Evolutionary conservation across 2,888 invertebrate species (phyloP).

Genomic region (Frankliniella fusca): DNA sequence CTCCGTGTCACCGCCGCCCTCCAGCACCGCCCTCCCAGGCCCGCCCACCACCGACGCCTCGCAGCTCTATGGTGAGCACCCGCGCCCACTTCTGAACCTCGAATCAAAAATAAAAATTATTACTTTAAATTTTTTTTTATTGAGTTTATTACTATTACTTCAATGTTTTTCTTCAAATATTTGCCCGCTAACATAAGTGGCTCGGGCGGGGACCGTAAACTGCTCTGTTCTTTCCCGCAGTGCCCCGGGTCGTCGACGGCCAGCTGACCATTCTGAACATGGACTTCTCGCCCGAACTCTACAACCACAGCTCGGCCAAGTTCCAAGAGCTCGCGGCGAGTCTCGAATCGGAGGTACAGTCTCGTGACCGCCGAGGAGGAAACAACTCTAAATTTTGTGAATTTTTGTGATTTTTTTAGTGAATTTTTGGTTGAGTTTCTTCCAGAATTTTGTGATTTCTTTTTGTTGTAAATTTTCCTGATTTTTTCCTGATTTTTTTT

Average conservation of each 20-base stretch:
- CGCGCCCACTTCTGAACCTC: slow-evolving; percentile 6
- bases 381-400: too few species aligned
- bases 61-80: slow-evolving; percentile 54
- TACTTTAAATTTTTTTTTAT: slow-evolving; percentile 35
- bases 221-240: slow-evolving; percentile 46
- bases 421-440: too few species aligned
- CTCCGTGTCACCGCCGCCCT: slow-evolving; percentile 45
- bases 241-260: slow-evolving; percentile 66
- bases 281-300: slow-evolving; percentile 57
- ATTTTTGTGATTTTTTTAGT: too few species aligned
- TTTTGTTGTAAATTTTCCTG: too few species aligned
- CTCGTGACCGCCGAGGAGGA: neutral
- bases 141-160: too few species aligned
- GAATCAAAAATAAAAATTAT: neutral
- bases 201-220: too few species aligned
- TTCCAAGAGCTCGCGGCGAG: slow-evolving; percentile 58
- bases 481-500: too few species aligned
- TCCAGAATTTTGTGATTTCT: too few species aligned
- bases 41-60: slow-evolving; percentile 52
- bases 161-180: too few species aligned
- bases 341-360: slow-evolving; percentile 53
- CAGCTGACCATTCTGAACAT: slow-evolving; percentile 63
- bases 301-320: slow-evolving; percentile 58
- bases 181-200: neutral
- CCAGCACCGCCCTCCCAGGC: slow-evolving; percentile 43